Percentiles rank a stretch among this genome's conserved stretches.
These are phyloP conservation scores for Trichogramma dendrolimi DNA, from an alignment of 2,888 invertebrate genomes.

Conservation along the genomic window DNA sequence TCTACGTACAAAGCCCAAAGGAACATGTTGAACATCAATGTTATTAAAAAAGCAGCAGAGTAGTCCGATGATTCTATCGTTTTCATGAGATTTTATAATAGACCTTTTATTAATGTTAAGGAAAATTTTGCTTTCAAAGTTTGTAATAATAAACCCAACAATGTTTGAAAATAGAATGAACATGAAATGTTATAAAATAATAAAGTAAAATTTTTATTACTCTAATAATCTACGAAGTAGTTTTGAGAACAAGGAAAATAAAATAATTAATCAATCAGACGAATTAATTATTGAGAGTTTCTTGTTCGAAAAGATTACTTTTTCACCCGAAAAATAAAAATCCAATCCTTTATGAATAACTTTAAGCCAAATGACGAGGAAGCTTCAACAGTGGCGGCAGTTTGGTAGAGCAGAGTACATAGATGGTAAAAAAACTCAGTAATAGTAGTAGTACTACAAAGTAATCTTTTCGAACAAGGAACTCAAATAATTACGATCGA, in stretches of 20 bases:
- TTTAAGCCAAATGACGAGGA: rapidly evolving
- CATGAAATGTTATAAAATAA: not conserved
- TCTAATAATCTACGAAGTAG: not conserved
- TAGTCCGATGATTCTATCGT: not conserved
- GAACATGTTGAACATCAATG: slow-evolving; percentile 1
- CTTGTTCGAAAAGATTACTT: too few species aligned
- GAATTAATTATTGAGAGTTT: too few species aligned
- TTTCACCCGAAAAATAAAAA: too few species aligned
- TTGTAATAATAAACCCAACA: not conserved
- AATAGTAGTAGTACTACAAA: too few species aligned
- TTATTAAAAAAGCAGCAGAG: slow-evolving; percentile 4
- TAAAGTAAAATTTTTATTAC: not conserved
- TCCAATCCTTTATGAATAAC: too few species aligned
- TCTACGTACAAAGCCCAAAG: slow-evolving; percentile 5
- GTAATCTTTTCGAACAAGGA: too few species aligned
- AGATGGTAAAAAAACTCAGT: too few species aligned
- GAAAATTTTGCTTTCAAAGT: not conserved
- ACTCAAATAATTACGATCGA: too few species aligned
- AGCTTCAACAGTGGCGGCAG: too few species aligned
- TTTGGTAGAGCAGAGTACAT: too few species aligned
- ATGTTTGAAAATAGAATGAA: not conserved
- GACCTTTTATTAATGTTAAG: not conserved
- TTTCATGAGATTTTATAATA: slow-evolving; percentile 5
- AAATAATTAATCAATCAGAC: not conserved
- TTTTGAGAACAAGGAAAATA: not conserved